Percentiles rank a stretch among this genome's conserved stretches.
Evolutionary conservation across 2,888 invertebrate species (phyloP).

Genomic region (Gisinianus flammeolus): DNA sequence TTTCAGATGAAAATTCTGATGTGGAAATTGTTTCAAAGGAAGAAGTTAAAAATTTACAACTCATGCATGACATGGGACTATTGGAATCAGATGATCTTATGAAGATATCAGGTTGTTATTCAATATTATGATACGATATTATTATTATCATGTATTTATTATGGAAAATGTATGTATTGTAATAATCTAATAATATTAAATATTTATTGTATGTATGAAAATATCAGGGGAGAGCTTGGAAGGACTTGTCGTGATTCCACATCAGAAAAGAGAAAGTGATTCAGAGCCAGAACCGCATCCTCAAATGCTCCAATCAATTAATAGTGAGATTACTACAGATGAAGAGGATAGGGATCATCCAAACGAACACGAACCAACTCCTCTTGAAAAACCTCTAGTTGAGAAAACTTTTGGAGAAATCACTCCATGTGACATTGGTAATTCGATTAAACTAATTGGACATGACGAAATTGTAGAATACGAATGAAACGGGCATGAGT

Average conservation of each 20-base stretch:
- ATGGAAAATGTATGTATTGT: too few relatives aligned
- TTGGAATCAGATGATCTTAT: neutral
- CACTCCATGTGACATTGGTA: too few relatives aligned
- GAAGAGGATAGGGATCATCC: neutral
- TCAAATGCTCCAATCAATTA: neutral
- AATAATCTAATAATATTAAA: too few relatives aligned
- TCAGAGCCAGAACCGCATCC: neutral
- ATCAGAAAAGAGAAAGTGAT: neutral
- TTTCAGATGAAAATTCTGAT: slow-evolving; percentile 19
- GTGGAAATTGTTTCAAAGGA: slow-evolving; percentile 12
- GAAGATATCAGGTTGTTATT: slow-evolving; percentile 22
- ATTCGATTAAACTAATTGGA: too few relatives aligned
- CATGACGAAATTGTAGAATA: too few relatives aligned
- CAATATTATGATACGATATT: too few relatives aligned
- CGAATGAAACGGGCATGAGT: too few relatives aligned
- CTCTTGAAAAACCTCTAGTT: neutral
- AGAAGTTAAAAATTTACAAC: neutral
- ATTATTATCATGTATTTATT: too few relatives aligned
- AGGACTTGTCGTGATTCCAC: slow-evolving; percentile 2
- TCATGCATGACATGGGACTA: neutral
- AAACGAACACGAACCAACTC: too few relatives aligned
- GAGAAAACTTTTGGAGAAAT: neutral
- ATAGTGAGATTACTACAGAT: neutral
- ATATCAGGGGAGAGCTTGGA: slow-evolving; percentile 23
- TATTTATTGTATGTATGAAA: too few relatives aligned